Evolutionary conservation across 1,140 invertebrate genomes (phyloP).

Genomic region (Antheraea pernyi): DNA sequence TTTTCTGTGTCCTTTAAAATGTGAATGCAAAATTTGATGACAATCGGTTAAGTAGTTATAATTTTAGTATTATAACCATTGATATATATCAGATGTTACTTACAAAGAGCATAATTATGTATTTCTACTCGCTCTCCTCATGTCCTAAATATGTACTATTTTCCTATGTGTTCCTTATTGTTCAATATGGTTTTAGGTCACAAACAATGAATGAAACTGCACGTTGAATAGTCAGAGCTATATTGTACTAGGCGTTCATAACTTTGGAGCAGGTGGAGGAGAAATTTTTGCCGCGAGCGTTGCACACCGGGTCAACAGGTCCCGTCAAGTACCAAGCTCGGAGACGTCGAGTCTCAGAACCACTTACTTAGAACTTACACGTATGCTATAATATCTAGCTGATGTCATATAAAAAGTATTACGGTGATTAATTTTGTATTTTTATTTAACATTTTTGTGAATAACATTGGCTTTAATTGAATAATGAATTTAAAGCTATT

Average conservation of each 20-base stretch:
- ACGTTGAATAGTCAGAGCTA: slow-evolving; percentile 31
- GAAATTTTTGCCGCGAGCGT: slow-evolving; percentile 53
- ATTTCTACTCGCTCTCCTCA: not conserved
- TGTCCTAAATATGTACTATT: slow-evolving; percentile 8
- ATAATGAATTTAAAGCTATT: no score
- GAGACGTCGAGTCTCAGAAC: slow-evolving; percentile 53
- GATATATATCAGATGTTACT: no score
- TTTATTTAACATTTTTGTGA: not conserved
- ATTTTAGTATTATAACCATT: no score
- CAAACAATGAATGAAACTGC: slow-evolving; percentile 40
- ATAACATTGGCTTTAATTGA: no score
- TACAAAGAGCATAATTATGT: no score
- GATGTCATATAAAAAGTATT: not conserved
- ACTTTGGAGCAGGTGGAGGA: slow-evolving; percentile 38
- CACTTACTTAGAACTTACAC: slow-evolving; percentile 53
- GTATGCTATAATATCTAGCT: not conserved
- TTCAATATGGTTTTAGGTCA: slow-evolving; percentile 27
- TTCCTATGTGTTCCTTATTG: slow-evolving; percentile 10
- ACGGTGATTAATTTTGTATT: not conserved
- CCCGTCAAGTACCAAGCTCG: slow-evolving; percentile 50
- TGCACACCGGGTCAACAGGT: slow-evolving; percentile 64
- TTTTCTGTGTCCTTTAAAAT: no score
- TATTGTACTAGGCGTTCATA: slow-evolving; percentile 32
- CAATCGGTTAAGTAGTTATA: no score
- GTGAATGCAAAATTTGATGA: no score